Evolutionary conservation across 2,888 invertebrate species (phyloP).

Genomic region (Drosophila testacea): DNA sequence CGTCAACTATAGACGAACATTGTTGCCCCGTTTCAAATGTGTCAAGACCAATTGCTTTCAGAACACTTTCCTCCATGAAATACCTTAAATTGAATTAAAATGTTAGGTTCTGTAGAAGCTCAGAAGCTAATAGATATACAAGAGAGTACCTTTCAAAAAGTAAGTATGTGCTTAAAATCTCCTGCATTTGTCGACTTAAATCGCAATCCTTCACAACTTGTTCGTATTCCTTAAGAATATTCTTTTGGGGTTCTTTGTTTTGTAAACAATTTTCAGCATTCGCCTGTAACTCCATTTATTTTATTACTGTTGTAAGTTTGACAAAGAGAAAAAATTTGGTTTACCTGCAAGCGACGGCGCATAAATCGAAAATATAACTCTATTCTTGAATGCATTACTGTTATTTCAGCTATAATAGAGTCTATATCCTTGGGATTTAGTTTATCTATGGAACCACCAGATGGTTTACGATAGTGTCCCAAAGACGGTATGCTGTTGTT

Average conservation of each 20-base stretch:
- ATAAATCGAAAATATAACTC: constrained; percentile 96
- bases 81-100: constrained; percentile 86
- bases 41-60: constrained; percentile 95
- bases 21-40: constrained; percentile 89
- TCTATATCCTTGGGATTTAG: constrained; percentile 94
- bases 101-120: neutral
- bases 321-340: neutral
- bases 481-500: constrained; percentile 64
- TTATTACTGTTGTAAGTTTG: neutral
- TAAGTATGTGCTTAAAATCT: constrained; percentile 94
- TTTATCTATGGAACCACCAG: constrained; percentile 86
- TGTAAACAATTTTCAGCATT: constrained; percentile 88
- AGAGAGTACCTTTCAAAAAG: constrained; percentile 91
- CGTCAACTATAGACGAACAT: constrained; percentile 97
- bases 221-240: constrained; percentile 87
- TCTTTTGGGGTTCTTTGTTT: constrained; percentile 86
- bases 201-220: constrained; percentile 90
- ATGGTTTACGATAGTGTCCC: constrained; percentile 84
- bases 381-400: constrained; percentile 95
- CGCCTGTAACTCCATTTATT: constrained; percentile 84
- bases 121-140: constrained; percentile 53
- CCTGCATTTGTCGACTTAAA: constrained; percentile 91
- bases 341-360: constrained; percentile 89
- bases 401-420: constrained; percentile 94
- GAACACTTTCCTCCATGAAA: constrained; percentile 97